Conservation (phyloP, 2,888 invertebrate genomes). For the Orthosia gothica region DNA sequence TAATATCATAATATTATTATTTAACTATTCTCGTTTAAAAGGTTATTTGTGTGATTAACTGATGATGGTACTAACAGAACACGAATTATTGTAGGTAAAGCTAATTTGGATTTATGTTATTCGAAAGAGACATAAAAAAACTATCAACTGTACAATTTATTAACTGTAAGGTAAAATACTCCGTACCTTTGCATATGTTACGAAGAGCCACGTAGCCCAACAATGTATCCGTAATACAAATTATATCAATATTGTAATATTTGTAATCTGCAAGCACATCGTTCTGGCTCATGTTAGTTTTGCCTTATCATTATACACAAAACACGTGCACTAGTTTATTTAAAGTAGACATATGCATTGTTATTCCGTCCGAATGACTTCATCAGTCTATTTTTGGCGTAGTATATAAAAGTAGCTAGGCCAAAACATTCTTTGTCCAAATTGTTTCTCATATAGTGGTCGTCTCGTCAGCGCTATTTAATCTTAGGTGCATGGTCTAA, state of each 20-base stretch:
- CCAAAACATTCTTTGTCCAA: neutral
- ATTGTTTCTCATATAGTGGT: neutral
- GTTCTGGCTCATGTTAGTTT: slow-evolving; percentile 25
- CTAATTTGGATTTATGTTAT: neutral
- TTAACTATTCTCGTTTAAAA: neutral
- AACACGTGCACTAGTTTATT: slow-evolving; percentile 57
- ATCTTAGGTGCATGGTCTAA: neutral
- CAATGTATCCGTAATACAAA: slow-evolving; percentile 13
- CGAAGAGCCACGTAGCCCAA: neutral
- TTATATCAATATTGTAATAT: slow-evolving; percentile 30
- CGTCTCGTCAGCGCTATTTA: neutral
- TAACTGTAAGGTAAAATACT: slow-evolving; percentile 1
- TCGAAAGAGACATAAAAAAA: neutral
- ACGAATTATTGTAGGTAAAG: neutral
- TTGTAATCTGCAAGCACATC: slow-evolving; percentile 39
- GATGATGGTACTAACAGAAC: neutral
- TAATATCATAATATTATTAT: neutral
- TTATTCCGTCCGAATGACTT: slow-evolving; percentile 28
- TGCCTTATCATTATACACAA: slow-evolving; percentile 37
- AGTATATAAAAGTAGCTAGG: neutral
- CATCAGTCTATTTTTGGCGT: slow-evolving; percentile 44
- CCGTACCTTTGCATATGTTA: neutral
- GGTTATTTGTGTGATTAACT: neutral
- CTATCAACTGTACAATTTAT: neutral
- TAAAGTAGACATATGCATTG: slow-evolving; percentile 38